phyloP scores from a whole-genome alignment of 2,113 vertebrate species.

The Vidua chalybeata region DNA sequence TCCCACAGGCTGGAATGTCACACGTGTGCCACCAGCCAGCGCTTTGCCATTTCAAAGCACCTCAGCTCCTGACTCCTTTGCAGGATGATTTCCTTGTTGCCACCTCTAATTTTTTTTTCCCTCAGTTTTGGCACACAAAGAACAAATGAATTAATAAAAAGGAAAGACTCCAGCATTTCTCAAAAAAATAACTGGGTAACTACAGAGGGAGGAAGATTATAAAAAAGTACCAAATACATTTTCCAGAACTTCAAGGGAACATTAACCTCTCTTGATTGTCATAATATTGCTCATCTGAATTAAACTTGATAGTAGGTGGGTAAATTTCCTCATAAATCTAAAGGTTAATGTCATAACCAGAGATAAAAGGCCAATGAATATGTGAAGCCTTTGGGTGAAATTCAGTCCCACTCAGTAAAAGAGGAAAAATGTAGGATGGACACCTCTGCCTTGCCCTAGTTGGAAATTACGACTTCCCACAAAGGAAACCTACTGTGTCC shows the following conservation, averaged over 20 bases:
- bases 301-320: neutral
- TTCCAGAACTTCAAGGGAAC: neutral
- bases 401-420: neutral
- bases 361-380: neutral
- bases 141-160: neutral
- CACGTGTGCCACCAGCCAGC: neutral
- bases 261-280: neutral
- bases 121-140: neutral
- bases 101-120: neutral
- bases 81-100: neutral
- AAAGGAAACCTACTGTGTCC: neutral
- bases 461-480: neutral
- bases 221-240: neutral
- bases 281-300: neutral
- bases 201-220: neutral
- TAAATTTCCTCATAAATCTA: neutral
- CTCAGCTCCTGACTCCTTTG: neutral
- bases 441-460: neutral
- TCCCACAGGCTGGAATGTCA: neutral
- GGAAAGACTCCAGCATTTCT: neutral
- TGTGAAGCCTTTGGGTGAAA: neutral
- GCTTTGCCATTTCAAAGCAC: neutral
- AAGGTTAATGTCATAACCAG: neutral
- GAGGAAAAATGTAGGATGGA: neutral
- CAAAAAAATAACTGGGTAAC: neutral